These are phyloP conservation scores for Drosophila funebris DNA, from an alignment of 1,140 invertebrate species.

Conservation along the genomic window DNA sequence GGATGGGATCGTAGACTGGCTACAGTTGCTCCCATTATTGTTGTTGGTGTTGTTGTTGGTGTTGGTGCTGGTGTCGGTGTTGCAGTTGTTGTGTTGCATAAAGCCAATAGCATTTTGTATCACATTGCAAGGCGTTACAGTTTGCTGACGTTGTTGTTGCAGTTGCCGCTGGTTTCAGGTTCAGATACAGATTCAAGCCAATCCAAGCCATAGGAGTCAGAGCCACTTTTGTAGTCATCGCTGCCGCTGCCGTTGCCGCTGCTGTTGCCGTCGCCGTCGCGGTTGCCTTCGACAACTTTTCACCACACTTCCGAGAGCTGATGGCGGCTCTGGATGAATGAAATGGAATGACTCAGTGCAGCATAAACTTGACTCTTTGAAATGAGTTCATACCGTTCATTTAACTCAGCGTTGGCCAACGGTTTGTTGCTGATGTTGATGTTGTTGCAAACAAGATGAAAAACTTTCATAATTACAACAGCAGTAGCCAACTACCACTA, in stretches of 20 bases:
- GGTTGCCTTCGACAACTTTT: conserved; percentile 42
- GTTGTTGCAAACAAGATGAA: conserved; percentile 38
- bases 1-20: conserved; percentile 17
- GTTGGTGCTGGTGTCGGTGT: conserved; percentile 32
- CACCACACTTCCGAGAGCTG: conserved; percentile 51
- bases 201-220: conserved; percentile 12
- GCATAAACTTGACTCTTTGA: conserved; percentile 67
- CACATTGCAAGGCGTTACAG: conserved; percentile 66
- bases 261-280: too few relatives aligned
- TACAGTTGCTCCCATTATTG: conserved; percentile 45
- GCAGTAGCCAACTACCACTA: conserved; percentile 1
- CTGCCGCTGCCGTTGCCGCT: too few relatives aligned
- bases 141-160: conserved; percentile 17
- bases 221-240: conserved; percentile 58
- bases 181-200: conserved; percentile 36
- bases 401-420: conserved; percentile 38
- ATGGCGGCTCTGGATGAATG: conserved; percentile 47
- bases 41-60: conserved; percentile 33
- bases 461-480: conserved; percentile 78
- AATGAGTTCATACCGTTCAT: conserved; percentile 76
- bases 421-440: conserved; percentile 25
- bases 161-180: conserved; percentile 52
- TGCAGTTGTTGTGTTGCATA: conserved; percentile 47
- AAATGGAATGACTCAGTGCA: conserved; percentile 60
- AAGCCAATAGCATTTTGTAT: conserved; percentile 67